A percentile compares a stretch with the other conserved stretches of the same genome.
These are phyloP conservation scores for Anas flavirostris DNA, from an alignment of 2,797 vertebrate species.

Conservation along the genomic window DNA sequence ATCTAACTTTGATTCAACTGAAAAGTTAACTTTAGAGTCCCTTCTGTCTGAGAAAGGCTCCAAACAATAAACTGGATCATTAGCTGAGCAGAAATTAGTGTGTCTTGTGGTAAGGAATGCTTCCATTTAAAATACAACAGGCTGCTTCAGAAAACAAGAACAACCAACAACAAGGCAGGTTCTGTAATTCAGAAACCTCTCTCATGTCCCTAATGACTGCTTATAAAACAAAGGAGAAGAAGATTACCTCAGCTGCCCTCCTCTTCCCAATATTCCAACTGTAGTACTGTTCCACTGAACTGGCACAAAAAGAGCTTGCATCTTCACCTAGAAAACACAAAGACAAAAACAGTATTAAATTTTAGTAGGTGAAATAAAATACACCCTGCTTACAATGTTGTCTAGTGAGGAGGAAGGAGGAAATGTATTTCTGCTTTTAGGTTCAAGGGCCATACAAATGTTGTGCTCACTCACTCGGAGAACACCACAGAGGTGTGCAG, in stretches of 20 bases:
- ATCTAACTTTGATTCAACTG: background rate
- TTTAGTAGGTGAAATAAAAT: background rate
- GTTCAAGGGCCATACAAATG: background rate
- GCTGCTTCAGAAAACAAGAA: background rate
- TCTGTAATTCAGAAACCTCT: background rate
- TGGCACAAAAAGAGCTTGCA: constrained; percentile 91
- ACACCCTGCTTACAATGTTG: background rate
- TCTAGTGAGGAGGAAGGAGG: background rate
- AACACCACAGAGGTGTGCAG: background rate
- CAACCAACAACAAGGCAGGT: background rate
- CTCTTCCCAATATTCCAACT: constrained; percentile 98
- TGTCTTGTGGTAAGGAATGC: background rate
- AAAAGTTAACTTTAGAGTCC: background rate
- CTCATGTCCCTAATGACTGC: background rate
- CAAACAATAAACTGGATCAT: background rate
- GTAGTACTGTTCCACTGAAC: constrained; percentile 93
- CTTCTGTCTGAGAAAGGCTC: background rate
- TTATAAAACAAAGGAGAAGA: constrained; percentile 11
- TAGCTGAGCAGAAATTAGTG: background rate
- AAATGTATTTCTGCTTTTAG: background rate
- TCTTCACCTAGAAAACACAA: constrained; percentile 83
- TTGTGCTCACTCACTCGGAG: background rate
- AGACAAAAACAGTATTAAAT: background rate
- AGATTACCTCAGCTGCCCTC: constrained; percentile 88
- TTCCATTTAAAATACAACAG: background rate